Conservation (phyloP, 2,888 invertebrate genomes). For the Entomobrya proxima region DNA sequence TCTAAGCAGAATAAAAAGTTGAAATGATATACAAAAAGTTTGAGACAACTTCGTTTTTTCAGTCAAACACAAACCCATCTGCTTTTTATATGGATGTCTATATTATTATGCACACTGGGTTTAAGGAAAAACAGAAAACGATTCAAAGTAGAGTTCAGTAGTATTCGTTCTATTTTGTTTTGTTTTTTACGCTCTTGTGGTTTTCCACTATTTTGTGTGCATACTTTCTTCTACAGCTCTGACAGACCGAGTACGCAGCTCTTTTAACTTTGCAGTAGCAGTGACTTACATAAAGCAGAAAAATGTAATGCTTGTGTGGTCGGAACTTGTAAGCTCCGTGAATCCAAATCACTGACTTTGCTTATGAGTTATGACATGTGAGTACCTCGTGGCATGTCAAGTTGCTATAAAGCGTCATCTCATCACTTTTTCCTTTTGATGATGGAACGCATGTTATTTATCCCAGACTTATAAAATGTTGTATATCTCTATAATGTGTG, state of each 20-base stretch:
- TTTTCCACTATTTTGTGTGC: neutral
- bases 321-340: neutral
- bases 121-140: neutral
- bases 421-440: constrained; percentile 48
- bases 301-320: neutral
- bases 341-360: constrained; percentile 48
- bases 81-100: too few relatives aligned
- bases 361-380: constrained; percentile 62
- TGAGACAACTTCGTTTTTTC: constrained; percentile 23
- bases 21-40: constrained; percentile 52
- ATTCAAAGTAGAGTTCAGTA: neutral
- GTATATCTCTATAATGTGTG: neutral
- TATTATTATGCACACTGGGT: neutral
- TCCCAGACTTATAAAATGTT: too few relatives aligned
- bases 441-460: neutral
- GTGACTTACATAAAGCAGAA: neutral
- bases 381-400: constrained; percentile 50
- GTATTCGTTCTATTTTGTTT: neutral
- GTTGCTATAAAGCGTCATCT: constrained; percentile 54
- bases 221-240: neutral
- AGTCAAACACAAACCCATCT: constrained; percentile 31
- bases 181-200: constrained; percentile 7
- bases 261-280: neutral
- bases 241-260: neutral
- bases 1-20: constrained; percentile 43